phyloP scores from a whole-genome alignment of 2,888 invertebrate genomes.

The Drosophila heteroneura region DNA sequence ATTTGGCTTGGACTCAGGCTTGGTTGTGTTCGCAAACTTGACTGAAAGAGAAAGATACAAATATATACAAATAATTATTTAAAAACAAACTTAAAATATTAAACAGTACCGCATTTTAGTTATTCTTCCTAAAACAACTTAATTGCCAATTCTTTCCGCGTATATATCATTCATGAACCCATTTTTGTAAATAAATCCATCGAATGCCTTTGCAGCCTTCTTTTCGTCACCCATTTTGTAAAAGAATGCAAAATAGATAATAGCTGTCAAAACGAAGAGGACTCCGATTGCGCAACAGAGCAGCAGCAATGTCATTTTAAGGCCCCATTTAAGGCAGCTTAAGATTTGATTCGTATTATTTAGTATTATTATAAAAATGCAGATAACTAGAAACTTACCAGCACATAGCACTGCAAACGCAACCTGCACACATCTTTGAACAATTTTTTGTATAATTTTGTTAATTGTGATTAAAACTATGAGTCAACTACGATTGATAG shows the following conservation, averaged over 20 bases:
- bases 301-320: neutral
- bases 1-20: no score
- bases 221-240: neutral
- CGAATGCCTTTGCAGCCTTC: neutral
- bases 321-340: constrained; percentile 9
- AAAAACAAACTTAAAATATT: neutral
- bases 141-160: neutral
- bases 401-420: neutral
- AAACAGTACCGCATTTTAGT: neutral
- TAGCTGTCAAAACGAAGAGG: neutral
- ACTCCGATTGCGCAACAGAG: neutral
- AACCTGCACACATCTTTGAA: constrained; percentile 8
- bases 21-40: neutral
- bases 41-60: neutral
- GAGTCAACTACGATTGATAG: neutral
- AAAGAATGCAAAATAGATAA: constrained; percentile 16
- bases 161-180: neutral
- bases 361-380: neutral
- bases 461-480: neutral
- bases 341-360: neutral
- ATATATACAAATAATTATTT: neutral
- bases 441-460: no score
- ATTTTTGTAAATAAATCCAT: neutral
- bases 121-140: neutral
- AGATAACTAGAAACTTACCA: constrained; percentile 1